phyloP scores from a whole-genome alignment of 2,113 vertebrate genomes.

The Equus przewalskii region DNA sequence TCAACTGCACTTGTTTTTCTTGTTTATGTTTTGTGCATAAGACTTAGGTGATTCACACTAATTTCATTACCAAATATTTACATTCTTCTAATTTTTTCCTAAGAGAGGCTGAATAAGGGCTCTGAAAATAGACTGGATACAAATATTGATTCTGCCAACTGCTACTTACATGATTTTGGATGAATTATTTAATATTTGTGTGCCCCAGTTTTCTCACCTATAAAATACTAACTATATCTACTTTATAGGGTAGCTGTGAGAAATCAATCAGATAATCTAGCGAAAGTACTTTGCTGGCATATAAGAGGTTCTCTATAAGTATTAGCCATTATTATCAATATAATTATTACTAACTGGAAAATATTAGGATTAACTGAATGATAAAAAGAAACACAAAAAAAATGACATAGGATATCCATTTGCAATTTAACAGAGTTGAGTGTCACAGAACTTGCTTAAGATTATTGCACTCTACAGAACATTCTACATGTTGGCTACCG shows the following conservation, averaged over 20 bases:
- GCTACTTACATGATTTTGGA: neutral
- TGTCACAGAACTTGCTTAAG: neutral
- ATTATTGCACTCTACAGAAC: neutral
- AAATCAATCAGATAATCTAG: conserved; percentile 15
- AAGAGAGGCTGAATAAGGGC: neutral
- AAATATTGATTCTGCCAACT: neutral
- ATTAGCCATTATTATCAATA: conserved; percentile 7
- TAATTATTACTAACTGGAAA: conserved; percentile 5
- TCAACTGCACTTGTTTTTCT: neutral
- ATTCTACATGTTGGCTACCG: neutral
- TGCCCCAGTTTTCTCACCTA: neutral
- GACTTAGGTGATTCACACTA: neutral
- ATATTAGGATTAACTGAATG: neutral
- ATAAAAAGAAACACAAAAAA: neutral
- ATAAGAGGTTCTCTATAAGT: neutral
- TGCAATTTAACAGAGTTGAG: conserved; percentile 45
- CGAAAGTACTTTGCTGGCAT: neutral
- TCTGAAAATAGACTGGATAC: neutral
- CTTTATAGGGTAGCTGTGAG: neutral
- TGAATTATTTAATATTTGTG: neutral
- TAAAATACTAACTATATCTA: neutral
- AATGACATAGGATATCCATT: neutral
- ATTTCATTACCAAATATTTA: conserved; percentile 22
- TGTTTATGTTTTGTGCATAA: neutral
- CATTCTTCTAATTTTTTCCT: neutral